phyloP scores from a whole-genome alignment of 2,888 invertebrate genomes.

The Meloe dianella region DNA sequence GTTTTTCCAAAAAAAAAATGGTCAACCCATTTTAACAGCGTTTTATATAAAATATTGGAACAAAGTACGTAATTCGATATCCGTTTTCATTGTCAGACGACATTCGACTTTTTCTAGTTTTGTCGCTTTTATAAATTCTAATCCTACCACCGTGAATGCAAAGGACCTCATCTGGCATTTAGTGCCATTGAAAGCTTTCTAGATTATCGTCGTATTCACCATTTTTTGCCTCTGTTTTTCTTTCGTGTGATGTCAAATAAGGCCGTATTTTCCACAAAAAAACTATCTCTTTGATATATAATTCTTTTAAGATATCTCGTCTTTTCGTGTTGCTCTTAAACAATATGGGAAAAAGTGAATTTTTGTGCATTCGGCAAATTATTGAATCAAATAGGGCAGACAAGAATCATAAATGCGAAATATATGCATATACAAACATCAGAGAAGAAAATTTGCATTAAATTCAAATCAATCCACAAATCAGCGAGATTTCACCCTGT shows the following conservation, averaged over 20 bases:
- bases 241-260: not conserved
- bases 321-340: not conserved
- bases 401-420: not conserved
- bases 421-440: not conserved
- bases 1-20: not conserved
- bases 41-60: not conserved
- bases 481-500: not conserved
- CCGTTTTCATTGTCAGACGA: not conserved
- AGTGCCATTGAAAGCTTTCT: not conserved
- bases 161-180: not conserved
- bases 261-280: too few species aligned
- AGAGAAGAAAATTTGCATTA: not conserved
- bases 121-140: not conserved
- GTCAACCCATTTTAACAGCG: too few species aligned
- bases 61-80: not conserved
- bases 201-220: not conserved
- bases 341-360: too few species aligned
- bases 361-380: not conserved
- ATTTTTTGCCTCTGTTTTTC: not conserved
- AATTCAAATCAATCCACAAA: not conserved
- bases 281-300: too few species aligned
- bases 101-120: not conserved
- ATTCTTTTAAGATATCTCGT: not conserved
- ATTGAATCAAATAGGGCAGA: not conserved
- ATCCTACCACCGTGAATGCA: not conserved